Conservation (phyloP, 2,888 invertebrate species). For the Idaea aversata region DNA sequence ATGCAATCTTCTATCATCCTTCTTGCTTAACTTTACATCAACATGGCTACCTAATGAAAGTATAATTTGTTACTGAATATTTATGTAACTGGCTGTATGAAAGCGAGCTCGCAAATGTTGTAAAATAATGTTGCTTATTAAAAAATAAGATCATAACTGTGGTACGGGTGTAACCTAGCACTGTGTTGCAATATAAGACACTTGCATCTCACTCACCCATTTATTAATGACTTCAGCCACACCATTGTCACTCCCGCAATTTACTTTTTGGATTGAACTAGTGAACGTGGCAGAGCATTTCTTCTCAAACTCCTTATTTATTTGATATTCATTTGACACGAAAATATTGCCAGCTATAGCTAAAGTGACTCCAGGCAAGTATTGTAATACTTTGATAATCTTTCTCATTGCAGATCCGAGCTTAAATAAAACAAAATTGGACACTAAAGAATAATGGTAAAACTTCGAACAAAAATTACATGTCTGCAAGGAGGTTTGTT, state of each 20-base stretch:
- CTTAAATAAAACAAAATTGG: not conserved
- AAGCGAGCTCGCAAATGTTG: too few relatives aligned
- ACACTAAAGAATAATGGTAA: not conserved
- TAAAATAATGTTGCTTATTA: too few relatives aligned
- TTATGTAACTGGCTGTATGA: too few relatives aligned
- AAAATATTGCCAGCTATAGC: not conserved
- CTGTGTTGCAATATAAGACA: not conserved
- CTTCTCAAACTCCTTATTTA: not conserved
- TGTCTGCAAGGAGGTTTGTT: not conserved
- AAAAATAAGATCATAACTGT: too few relatives aligned
- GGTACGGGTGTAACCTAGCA: too few relatives aligned
- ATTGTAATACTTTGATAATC: not conserved
- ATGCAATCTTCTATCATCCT: too few relatives aligned
- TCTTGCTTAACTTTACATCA: too few relatives aligned
- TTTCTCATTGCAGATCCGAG: not conserved
- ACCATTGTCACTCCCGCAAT: slow-evolving; percentile 70
- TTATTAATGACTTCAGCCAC: slow-evolving; percentile 52
- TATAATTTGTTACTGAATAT: too few relatives aligned
- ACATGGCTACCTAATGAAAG: too few relatives aligned
- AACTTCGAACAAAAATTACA: too few relatives aligned
- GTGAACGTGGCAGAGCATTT: not conserved
- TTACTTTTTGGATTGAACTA: slow-evolving; percentile 41
- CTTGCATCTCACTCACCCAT: slow-evolving; percentile 49
- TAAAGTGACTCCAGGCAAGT: not conserved
- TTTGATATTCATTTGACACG: not conserved